Base-by-base conservation (phyloP, 2,113 vertebrate species). In the Australoheros scitulus region DNA sequence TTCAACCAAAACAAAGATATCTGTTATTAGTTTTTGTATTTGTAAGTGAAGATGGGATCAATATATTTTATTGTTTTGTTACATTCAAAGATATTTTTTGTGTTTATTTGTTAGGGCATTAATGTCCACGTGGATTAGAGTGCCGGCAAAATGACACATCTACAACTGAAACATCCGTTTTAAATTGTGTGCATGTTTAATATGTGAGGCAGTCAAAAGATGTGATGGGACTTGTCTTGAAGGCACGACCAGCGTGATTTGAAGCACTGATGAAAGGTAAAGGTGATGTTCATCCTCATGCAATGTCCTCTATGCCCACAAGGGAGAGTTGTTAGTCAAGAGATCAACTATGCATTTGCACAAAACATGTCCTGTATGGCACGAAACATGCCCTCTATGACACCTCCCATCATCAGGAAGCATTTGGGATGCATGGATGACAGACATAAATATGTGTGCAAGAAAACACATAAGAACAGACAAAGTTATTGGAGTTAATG, bases 271-370 rank as follows among this genome's bases (percentile, higher is more conserved):
- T 1, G 5, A 55, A 60, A 55, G 22, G 47, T 20, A 18, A 61
- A 78, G 24, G 26, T 36, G 14, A 34, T 50, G 56, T 82, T 56
- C 1, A 32, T 6, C 20, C 32, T 56, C 17, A 10, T 92, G 93
- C 84, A 94, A 82, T 94, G 84, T 88, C 68, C 6, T 59, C 4
- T 64, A 5, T 74, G 77, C 74, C 94, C 95, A 96, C 93, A 94
- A 96, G 95, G 91, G 94, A 84, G 92, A 86, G 94, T 81, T 88
- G 89, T 95, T 93, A 88, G 84, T 83, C 91, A 89, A 92, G 57
- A 90, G 85, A 94, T 93, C 89, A 72, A 57, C 32, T 15, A 1
- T 11, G 20, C 1, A 64, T 85, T 77, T 78, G 59, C 65, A 77
- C 61, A 50, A 55, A 7, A 38, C 65, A 72, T 32, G 17, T 20